These are phyloP conservation scores for Rotaria sp. DNA, from an alignment of 2,888 invertebrate genomes.

Conservation along the genomic window DNA sequence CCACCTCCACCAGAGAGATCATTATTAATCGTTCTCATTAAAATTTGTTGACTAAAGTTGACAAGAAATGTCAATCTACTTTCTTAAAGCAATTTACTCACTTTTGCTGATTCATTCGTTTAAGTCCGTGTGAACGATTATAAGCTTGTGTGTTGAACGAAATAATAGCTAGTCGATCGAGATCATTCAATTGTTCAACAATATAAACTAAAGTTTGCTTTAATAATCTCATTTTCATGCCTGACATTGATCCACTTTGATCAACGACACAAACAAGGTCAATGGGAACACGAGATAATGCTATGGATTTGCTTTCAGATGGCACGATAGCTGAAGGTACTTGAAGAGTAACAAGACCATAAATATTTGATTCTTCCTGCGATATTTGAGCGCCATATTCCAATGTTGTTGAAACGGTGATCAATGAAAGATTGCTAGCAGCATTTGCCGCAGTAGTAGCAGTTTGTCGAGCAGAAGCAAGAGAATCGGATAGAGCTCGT, in stretches of 20 bases:
- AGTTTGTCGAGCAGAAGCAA: no score
- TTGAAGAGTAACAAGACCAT: neutral
- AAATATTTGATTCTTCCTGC: neutral
- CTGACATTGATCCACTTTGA: neutral
- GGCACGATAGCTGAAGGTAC: neutral
- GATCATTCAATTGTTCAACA: neutral
- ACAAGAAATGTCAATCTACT: no score
- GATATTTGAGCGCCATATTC: neutral
- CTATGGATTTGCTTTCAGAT: neutral
- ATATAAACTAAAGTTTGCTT: slow-evolving; percentile 5
- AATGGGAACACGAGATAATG: neutral
- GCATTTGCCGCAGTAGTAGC: no score
- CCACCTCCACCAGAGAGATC: no score
- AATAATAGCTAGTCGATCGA: neutral
- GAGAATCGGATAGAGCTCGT: no score
- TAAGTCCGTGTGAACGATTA: slow-evolving; percentile 16
- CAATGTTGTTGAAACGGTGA: neutral
- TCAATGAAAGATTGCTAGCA: no score
- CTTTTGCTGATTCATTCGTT: slow-evolving; percentile 23
- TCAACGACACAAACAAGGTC: slow-evolving; percentile 5
- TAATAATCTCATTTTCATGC: neutral
- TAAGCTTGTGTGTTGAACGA: neutral
- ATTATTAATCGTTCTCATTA: no score
- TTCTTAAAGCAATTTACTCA: no score
- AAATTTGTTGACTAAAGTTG: no score